Conservation (phyloP, 2,888 invertebrate species). For the Ormyrus thymus region DNA sequence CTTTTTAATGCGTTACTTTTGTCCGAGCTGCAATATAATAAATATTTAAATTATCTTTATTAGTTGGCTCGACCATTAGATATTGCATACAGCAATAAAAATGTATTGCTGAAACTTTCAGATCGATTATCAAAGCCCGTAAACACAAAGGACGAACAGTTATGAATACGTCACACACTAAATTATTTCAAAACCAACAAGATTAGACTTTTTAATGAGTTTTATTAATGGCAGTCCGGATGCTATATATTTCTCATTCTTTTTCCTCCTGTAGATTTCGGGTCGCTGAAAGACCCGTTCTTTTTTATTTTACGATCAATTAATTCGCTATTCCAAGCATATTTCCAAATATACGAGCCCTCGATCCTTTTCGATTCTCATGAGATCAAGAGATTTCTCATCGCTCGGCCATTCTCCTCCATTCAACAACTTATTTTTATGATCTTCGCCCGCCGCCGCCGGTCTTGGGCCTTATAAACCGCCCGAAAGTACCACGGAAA, state of each 20-base stretch:
- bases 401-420: constrained; percentile 19
- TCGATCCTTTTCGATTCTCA: not conserved
- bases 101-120: too few species aligned
- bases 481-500: constrained; percentile 50
- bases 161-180: too few species aligned
- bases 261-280: not conserved
- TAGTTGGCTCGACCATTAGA: too few species aligned
- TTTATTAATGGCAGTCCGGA: constrained; percentile 20
- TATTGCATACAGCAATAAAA: too few species aligned
- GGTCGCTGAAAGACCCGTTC: constrained; percentile 15
- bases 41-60: too few species aligned
- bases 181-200: not conserved
- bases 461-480: constrained; percentile 24
- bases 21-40: too few species aligned
- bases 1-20: too few species aligned
- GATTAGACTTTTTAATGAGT: constrained; percentile 27
- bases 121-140: not conserved
- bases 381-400: constrained; percentile 53
- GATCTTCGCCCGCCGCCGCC: constrained; percentile 6
- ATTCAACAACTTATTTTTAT: constrained; percentile 47
- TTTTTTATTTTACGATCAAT: constrained; percentile 44
- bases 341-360: constrained; percentile 1
- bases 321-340: constrained; percentile 40
- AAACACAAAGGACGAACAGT: too few species aligned
- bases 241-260: constrained; percentile 3